A percentile compares a stretch with the other conserved stretches of the same genome.
Evolutionary conservation across 2,113 vertebrate genomes (phyloP).

Genomic region (Dipodomys spectabilis): DNA sequence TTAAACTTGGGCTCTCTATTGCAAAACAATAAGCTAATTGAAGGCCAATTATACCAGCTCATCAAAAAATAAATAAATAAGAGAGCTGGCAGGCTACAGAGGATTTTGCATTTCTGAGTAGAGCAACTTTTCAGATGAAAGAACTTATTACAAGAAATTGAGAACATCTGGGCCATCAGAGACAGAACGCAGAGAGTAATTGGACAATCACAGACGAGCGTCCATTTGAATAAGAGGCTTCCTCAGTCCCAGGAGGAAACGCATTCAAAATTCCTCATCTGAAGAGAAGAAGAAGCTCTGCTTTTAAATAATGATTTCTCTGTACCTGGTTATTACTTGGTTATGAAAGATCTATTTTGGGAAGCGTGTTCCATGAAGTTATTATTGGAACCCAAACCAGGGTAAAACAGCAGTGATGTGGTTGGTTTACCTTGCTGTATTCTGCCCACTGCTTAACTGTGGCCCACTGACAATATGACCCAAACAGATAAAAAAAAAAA

Average conservation of each 20-base stretch:
- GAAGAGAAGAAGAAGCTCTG: not conserved
- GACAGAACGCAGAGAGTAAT: constrained; percentile 88
- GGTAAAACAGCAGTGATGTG: not conserved
- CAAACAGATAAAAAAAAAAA: not conserved
- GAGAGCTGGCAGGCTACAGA: constrained; percentile 83
- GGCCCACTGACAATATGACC: not conserved
- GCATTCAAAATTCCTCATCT: constrained; percentile 66
- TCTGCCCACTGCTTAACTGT: not conserved
- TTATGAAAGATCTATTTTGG: constrained; percentile 53
- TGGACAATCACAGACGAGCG: constrained; percentile 89
- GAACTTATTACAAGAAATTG: constrained; percentile 87
- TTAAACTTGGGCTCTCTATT: constrained; percentile 87
- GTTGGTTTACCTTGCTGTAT: not conserved
- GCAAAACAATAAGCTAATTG: constrained; percentile 89
- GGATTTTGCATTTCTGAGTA: constrained; percentile 88
- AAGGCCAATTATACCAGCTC: constrained; percentile 89
- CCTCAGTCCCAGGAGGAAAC: constrained; percentile 68
- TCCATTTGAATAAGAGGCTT: constrained; percentile 85
- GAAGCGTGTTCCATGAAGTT: not conserved
- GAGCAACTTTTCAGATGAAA: constrained; percentile 85
- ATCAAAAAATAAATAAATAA: constrained; percentile 81
- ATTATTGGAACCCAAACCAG: constrained; percentile 30
- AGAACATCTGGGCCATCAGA: constrained; percentile 90
- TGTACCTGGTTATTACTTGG: constrained; percentile 74
- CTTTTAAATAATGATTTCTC: constrained; percentile 55